These are phyloP conservation scores for Paramormyrops hopkinsi DNA, from an alignment of 2,797 vertebrate species.

Conservation along the genomic window DNA sequence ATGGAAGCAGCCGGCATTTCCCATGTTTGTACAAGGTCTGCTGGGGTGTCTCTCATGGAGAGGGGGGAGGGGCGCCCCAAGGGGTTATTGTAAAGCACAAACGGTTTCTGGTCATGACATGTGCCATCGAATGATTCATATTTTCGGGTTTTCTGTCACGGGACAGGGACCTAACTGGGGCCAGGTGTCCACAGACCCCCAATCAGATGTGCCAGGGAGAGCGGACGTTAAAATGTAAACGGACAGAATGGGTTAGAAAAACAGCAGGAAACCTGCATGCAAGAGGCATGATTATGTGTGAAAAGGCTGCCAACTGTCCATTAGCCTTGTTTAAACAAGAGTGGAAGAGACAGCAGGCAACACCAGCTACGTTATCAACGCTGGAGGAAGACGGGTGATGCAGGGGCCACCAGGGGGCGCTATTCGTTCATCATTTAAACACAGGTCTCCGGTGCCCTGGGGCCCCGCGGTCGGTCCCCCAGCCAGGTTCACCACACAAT, in stretches of 20 bases:
- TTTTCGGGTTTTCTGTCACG: neutral
- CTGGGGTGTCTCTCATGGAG: neutral
- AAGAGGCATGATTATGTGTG: neutral
- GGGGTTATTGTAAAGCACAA: neutral
- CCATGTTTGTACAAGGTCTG: neutral
- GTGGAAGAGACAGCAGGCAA: neutral
- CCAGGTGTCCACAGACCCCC: neutral
- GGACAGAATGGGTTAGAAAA: neutral
- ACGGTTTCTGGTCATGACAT: neutral
- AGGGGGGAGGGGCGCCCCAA: neutral
- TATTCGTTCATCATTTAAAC: neutral
- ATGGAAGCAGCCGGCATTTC: neutral
- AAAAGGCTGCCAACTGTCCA: neutral
- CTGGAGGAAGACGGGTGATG: neutral
- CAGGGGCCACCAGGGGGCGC: neutral
- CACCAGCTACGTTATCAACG: neutral
- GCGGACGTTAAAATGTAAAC: neutral
- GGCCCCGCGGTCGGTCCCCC: neutral
- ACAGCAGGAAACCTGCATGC: neutral
- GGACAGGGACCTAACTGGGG: neutral
- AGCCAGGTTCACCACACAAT: slow-evolving; percentile 18
- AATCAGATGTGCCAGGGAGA: neutral
- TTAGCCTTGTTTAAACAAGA: neutral
- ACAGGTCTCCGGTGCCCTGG: neutral
- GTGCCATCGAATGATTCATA: neutral